phyloP scores from a whole-genome alignment of 2,113 vertebrate species.

The Pituophis catenifer region DNA sequence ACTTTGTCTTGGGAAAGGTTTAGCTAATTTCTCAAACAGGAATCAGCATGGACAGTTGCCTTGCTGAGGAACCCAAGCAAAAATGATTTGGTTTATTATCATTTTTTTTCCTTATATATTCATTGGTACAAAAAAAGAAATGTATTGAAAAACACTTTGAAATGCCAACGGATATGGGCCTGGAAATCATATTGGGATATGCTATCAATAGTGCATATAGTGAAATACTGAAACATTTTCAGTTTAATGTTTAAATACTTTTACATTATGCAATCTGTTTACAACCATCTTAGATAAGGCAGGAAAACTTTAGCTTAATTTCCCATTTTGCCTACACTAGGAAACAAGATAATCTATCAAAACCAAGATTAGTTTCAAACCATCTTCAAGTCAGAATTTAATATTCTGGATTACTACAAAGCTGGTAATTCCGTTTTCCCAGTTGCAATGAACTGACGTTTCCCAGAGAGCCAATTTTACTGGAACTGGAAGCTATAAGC shows the following conservation, averaged over 20 bases:
- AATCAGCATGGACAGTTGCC: neutral
- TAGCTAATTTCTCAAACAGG: neutral
- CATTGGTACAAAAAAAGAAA: neutral
- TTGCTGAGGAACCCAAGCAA: neutral
- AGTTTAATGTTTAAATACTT: neutral
- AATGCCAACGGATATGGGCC: neutral
- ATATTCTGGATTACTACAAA: neutral
- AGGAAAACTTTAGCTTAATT: neutral
- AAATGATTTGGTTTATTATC: neutral
- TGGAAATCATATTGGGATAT: neutral
- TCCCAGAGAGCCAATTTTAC: neutral
- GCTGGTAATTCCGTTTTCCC: neutral
- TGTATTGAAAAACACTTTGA: neutral
- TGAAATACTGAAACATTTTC: neutral
- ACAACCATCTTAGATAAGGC: neutral
- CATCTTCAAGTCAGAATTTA: neutral
- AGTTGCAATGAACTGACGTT: neutral
- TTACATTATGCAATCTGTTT: neutral
- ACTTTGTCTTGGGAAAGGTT: neutral
- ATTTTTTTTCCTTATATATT: neutral
- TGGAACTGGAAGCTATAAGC: neutral
- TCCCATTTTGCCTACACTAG: neutral
- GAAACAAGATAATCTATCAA: neutral
- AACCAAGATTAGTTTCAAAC: neutral
- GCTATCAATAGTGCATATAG: neutral